phyloP scores from a whole-genome alignment of 2,113 vertebrate genomes.

The Plecturocebus donacophilus region DNA sequence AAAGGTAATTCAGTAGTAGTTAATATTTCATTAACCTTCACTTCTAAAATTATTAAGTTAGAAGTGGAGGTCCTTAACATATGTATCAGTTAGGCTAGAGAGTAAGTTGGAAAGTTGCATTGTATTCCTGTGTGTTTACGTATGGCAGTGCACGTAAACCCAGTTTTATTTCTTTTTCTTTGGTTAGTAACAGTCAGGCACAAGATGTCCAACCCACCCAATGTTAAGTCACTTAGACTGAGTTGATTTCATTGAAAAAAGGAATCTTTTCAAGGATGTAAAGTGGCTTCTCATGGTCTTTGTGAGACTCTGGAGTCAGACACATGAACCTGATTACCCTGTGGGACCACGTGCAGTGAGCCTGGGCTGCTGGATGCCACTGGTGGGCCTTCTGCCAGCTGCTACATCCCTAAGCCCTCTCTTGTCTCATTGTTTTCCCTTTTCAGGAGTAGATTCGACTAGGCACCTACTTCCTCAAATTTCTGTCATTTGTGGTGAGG shows the following conservation, averaged over 20 bases:
- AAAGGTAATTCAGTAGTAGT: neutral
- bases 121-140: neutral
- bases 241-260: neutral
- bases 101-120: rapidly evolving
- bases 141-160: too few species aligned
- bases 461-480: too few species aligned
- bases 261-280: neutral
- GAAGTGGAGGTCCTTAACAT: rapidly evolving
- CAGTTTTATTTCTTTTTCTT: neutral
- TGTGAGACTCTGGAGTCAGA: neutral
- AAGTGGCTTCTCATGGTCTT: neutral
- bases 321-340: rapidly evolving
- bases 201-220: too few species aligned
- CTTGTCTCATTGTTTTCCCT: neutral
- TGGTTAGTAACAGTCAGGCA: neutral
- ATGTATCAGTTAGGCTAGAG: neutral
- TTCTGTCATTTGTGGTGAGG: neutral
- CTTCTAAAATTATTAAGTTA: neutral
- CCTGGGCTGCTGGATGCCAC: neutral
- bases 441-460: neutral
- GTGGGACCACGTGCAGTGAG: rapidly evolving
- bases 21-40: neutral
- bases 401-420: neutral
- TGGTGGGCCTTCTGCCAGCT: neutral
- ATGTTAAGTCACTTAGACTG: too few species aligned